Evolutionary conservation across 2,797 vertebrate genomes (phyloP), one percentile per base, ranked within the genome.

Genomic region (Falco naumanni): DNA sequence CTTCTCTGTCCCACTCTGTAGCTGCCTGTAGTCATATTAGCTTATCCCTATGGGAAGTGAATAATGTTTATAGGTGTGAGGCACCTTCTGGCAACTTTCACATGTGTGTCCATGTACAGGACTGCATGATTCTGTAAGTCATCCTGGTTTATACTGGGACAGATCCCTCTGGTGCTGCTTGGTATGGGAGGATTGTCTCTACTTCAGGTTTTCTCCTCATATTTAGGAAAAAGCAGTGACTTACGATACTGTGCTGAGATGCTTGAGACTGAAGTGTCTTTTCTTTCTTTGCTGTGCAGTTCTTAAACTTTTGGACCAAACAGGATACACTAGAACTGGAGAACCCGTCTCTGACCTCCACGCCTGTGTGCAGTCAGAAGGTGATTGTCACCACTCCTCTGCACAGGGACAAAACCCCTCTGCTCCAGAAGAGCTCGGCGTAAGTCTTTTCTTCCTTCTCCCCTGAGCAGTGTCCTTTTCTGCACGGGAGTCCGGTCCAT

Each of bases 291-390:
- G 34, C 70, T 87, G 47, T 93, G 83, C 79, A 99, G 99, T 99
- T 99, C 95, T 97, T 99, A 70, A 99, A 99, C 97, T 98, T 99
- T 97, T 99, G 99, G 99, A 99, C 98, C 92, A 99, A 99, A 96
- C 99, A 99, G 95, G 99, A 99, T 91, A 98, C 98, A 4, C 97
- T 99, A 56, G 99, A 99, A 89, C 96, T 99, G 94, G 99, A 99
- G 98, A 99, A 99, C 93, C 99, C 99, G 0, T 99, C 99, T 9
- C 98, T 99, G 89, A 99, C 99, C 0, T 99, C 99, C 56, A 99
- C 99, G 0, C 99, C 99, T 0, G 99, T 99, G 64, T 99, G 99
- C 96, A 99, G 98, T 97, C 99, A 99, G 97, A 99, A 99, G 92
- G 99, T 99, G 90, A 98, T 98, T 4, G 99, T 99, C 66, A 99